Percentiles rank a stretch among this genome's conserved stretches.
Evolutionary conservation across 92 coral and sea anemone genomes (phyloP).

Genomic region (Blastomussa wellsi): DNA sequence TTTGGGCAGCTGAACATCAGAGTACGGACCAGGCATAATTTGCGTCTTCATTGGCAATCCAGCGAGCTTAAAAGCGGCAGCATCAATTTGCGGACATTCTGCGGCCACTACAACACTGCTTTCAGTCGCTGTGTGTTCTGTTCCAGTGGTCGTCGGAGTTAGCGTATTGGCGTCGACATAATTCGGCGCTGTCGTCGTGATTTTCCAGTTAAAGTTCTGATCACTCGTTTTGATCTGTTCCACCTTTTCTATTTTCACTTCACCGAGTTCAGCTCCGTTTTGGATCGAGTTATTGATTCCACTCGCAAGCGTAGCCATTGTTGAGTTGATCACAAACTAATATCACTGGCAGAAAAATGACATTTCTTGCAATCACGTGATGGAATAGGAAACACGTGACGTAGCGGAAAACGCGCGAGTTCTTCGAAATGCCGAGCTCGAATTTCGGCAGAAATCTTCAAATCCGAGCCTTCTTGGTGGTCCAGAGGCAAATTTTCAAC

Average conservation of each 20-base stretch:
- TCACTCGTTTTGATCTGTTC: conserved; percentile 87
- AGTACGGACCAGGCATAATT: conserved; percentile 91
- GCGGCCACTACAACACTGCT: conserved; percentile 81
- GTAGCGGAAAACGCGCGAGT: conserved; percentile 63
- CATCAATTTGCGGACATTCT: conserved; percentile 86
- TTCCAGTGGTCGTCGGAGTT: conserved; percentile 69
- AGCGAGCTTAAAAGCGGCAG: conserved; percentile 72
- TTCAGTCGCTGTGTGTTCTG: conserved; percentile 70
- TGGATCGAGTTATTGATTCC: conserved; percentile 72
- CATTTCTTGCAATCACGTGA: conserved; percentile 88
- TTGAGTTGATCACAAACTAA: conserved; percentile 72
- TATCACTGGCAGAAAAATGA: conserved; percentile 78
- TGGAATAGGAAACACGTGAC: conserved; percentile 61
- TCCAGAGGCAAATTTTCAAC: conserved; percentile 36
- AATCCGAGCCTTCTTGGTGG: conserved; percentile 26
- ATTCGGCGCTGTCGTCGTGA: conserved; percentile 73
- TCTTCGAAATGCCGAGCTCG: conserved; percentile 52
- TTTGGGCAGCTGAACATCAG: conserved; percentile 90
- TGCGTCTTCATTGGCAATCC: conserved; percentile 86
- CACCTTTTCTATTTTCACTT: conserved; percentile 93
- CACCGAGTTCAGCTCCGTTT: conserved; percentile 90
- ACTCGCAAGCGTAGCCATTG: conserved; percentile 85
- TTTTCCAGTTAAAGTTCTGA: conserved; percentile 91
- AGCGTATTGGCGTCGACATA: conserved; percentile 70
- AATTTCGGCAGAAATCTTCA: conserved; percentile 51